Conservation (phyloP, 1,140 invertebrate species). For the Drosophila truncata region DNA sequence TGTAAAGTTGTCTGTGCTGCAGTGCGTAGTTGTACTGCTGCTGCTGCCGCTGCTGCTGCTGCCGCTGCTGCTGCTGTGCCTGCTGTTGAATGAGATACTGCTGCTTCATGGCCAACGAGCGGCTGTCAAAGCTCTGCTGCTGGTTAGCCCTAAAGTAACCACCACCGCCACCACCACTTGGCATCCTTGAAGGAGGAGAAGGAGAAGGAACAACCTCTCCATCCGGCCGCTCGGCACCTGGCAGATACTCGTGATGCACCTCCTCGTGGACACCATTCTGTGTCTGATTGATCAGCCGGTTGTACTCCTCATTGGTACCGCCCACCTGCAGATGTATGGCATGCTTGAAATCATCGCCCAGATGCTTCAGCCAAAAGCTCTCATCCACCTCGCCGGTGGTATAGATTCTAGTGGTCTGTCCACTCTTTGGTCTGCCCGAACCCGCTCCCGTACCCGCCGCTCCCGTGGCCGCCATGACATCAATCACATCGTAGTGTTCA, state of each 20-base stretch:
- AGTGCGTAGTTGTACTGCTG: constrained; percentile 8
- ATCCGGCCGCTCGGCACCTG: constrained; percentile 58
- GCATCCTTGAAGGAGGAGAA: background rate
- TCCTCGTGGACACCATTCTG: constrained; percentile 67
- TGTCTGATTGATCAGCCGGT: constrained; percentile 66
- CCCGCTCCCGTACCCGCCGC: background rate
- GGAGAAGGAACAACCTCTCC: background rate
- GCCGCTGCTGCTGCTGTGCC: constrained; percentile 17
- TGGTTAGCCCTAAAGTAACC: constrained; percentile 2
- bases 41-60: background rate
- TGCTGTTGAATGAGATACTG: constrained; percentile 44
- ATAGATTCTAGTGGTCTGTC: constrained; percentile 73
- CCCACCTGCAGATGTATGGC: constrained; percentile 78
- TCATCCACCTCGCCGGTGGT: constrained; percentile 76
- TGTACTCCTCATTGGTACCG: constrained; percentile 68
- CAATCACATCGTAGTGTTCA: constrained; percentile 60
- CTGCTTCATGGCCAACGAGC: constrained; percentile 48
- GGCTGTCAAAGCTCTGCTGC: constrained; percentile 42
- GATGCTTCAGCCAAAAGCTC: constrained; percentile 74
- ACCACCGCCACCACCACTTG: background rate
- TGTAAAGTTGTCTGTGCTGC: constrained; percentile 26
- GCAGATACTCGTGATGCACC: constrained; percentile 72
- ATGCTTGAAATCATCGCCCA: constrained; percentile 78
- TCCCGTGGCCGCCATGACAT: constrained; percentile 54
- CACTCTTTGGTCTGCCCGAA: constrained; percentile 50